A percentile compares a stretch with the other conserved stretches of the same genome.
phyloP scores from a whole-genome alignment of 1,140 invertebrate species.

The Drosophila ogumai region DNA sequence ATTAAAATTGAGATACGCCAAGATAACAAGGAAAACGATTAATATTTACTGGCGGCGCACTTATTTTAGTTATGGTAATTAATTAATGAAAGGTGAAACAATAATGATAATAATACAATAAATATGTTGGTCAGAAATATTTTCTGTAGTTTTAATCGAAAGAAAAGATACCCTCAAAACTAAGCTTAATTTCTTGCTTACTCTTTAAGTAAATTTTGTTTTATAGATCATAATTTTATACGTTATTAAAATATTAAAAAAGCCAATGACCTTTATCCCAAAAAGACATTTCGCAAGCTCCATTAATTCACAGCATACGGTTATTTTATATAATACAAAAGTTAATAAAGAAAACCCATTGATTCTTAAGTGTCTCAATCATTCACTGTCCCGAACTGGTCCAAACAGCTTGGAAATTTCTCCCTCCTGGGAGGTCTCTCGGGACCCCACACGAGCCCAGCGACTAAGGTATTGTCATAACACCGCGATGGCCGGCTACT shows the following conservation, averaged over 20 bases:
- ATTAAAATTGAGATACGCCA: conserved; percentile 31
- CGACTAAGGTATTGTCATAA: conserved; percentile 64
- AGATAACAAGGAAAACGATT: conserved; percentile 19
- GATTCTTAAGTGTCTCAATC: conserved; percentile 4
- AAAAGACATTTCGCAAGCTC: background rate
- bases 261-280: background rate
- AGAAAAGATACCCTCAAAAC: background rate
- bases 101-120: background rate
- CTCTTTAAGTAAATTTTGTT: background rate
- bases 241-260: background rate
- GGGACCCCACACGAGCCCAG: conserved; percentile 54
- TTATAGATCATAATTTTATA: background rate
- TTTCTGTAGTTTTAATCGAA: background rate
- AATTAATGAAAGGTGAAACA: background rate
- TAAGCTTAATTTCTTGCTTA: background rate
- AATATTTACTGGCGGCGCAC: background rate
- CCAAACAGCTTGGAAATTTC: conserved; percentile 21
- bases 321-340: conserved; percentile 5
- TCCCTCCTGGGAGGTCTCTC: conserved; percentile 32
- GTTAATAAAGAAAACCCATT: conserved; percentile 6
- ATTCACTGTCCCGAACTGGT: background rate
- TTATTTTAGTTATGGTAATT: background rate
- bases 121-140: too few relatives aligned
- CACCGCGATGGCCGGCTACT: conserved; percentile 54
- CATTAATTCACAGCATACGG: background rate